Evolutionary conservation across 2,797 vertebrate genomes (phyloP).

Genomic region (Strix occidentalis): DNA sequence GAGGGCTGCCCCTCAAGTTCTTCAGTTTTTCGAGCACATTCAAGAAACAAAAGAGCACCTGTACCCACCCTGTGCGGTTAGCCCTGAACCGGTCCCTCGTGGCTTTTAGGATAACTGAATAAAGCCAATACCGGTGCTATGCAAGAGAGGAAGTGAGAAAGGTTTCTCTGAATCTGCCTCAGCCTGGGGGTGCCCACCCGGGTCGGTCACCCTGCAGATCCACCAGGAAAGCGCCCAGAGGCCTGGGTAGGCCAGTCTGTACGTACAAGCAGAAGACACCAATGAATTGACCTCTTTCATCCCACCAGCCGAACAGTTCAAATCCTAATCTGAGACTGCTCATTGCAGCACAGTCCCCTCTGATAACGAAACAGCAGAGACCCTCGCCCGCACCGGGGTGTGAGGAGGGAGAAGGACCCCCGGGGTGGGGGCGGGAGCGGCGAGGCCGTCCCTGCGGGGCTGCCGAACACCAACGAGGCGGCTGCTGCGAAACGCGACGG

Average conservation of each 20-base stretch:
- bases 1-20: background rate
- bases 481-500: background rate
- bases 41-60: rapidly evolving
- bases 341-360: background rate
- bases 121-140: rapidly evolving
- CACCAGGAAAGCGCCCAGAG: rapidly evolving
- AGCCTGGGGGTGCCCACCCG: rapidly evolving
- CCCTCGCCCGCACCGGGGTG: background rate
- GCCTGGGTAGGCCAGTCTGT: background rate
- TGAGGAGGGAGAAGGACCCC: no score
- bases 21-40: rapidly evolving
- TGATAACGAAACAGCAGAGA: background rate
- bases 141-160: rapidly evolving
- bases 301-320: background rate
- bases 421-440: background rate
- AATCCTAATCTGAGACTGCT: background rate
- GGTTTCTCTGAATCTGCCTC: background rate
- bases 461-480: rapidly evolving
- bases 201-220: background rate
- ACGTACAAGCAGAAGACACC: background rate
- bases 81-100: rapidly evolving
- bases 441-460: rapidly evolving
- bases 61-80: rapidly evolving
- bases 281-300: background rate
- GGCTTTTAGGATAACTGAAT: background rate